Conservation (phyloP, 2,888 invertebrate genomes). For the Lepidocyrtoides sp. region DNA sequence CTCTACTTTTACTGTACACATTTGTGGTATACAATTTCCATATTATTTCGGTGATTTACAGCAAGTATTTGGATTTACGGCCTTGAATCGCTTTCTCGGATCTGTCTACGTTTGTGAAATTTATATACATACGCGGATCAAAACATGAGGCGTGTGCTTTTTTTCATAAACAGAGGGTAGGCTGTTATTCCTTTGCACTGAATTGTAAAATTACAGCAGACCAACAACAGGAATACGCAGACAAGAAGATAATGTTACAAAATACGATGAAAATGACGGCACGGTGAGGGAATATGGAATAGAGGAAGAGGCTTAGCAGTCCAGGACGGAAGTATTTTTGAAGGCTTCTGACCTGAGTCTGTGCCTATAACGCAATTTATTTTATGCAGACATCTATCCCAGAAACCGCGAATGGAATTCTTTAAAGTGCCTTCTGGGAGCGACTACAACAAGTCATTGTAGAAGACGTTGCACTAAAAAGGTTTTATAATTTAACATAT, state of each 20-base stretch:
- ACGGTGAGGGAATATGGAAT: neutral
- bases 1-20: neutral
- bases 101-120: neutral
- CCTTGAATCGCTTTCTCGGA: constrained; percentile 1
- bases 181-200: constrained; percentile 23
- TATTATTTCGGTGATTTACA: constrained; percentile 48
- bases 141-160: neutral
- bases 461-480: neutral
- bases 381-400: constrained; percentile 1
- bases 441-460: neutral
- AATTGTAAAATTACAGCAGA: constrained; percentile 56
- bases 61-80: constrained; percentile 44
- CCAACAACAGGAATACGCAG: neutral
- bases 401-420: constrained; percentile 27
- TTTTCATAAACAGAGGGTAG: neutral
- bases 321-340: constrained; percentile 18
- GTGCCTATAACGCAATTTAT: constrained; percentile 35
- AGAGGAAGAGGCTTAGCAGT: constrained; percentile 7
- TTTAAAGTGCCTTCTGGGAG: constrained; percentile 26
- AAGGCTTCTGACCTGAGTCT: constrained; percentile 35
- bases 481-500: neutral
- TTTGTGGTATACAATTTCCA: neutral
- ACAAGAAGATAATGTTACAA: constrained; percentile 15
- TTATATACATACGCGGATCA: neutral
- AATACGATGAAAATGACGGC: constrained; percentile 23